Percentiles rank a stretch among this genome's conserved stretches.
phyloP scores from a whole-genome alignment of 2,113 vertebrate genomes.

The Salvator merianae region DNA sequence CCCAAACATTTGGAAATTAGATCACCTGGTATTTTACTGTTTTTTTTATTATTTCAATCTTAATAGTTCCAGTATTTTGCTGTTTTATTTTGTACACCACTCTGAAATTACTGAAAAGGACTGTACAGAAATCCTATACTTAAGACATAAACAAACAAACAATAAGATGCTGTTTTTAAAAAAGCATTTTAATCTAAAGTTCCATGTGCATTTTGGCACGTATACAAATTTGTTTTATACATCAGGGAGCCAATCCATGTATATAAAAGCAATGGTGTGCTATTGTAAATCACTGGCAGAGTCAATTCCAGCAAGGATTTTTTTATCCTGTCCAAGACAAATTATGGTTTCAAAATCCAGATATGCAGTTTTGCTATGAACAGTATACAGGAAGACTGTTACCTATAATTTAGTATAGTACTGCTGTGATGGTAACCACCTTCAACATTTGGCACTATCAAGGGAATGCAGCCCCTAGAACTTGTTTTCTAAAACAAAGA shows the following conservation, averaged over 20 bases:
- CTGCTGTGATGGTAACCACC: too few species aligned
- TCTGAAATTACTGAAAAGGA: too few species aligned
- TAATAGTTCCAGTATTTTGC: not conserved
- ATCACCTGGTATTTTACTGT: too few species aligned
- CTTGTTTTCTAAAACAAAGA: not conserved
- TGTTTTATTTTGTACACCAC: too few species aligned
- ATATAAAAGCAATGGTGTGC: not conserved
- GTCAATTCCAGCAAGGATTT: not conserved
- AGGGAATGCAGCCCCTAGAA: not conserved
- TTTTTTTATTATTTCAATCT: too few species aligned
- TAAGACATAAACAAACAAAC: too few species aligned
- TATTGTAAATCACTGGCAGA: not conserved
- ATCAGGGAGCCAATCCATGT: not conserved
- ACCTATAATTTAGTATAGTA: not conserved
- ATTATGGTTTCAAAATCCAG: not conserved
- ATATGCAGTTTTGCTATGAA: not conserved
- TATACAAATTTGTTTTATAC: not conserved
- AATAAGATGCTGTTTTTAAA: not conserved
- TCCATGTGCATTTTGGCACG: not conserved
- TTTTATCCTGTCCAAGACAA: not conserved
- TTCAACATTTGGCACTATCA: not conserved
- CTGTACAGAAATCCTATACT: too few species aligned
- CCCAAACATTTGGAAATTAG: too few species aligned
- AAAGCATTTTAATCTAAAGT: not conserved
- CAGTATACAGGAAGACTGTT: too few species aligned